Evolutionary conservation across 2,797 vertebrate genomes (phyloP).

Genomic region (Momotus momota): DNA sequence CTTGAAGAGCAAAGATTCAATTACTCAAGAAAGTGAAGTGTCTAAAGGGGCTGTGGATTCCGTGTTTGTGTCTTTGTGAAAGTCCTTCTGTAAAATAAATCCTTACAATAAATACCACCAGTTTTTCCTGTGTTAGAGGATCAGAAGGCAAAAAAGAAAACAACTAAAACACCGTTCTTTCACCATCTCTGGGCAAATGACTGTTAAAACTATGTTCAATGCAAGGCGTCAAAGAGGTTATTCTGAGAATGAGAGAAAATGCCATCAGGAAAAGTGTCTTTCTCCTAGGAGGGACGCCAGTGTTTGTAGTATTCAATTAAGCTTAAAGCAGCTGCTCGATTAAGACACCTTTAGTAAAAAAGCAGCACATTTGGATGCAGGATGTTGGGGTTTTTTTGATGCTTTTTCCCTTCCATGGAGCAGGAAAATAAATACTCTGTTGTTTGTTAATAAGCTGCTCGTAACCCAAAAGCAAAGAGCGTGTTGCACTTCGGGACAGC

Average conservation of each 20-base stretch:
- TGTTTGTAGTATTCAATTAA: not conserved
- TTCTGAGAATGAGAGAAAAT: constrained; percentile 1
- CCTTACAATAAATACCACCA: not conserved
- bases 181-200: not conserved
- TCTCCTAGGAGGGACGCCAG: not conserved
- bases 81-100: constrained; percentile 33
- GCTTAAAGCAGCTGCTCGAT: not conserved
- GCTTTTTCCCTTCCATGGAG: not conserved
- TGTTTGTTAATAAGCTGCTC: not conserved
- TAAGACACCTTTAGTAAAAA: not conserved
- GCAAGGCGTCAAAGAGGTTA: not conserved
- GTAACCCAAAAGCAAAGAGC: not conserved
- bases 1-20: constrained; percentile 19
- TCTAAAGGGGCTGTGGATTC: not conserved
- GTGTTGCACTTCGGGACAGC: too few species aligned
- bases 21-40: constrained; percentile 34
- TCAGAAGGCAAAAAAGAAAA: not conserved
- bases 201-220: not conserved
- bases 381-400: not conserved
- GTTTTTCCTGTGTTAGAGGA: not conserved
- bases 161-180: not conserved
- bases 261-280: not conserved
- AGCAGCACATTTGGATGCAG: not conserved
- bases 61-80: constrained; percentile 10
- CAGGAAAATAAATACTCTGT: not conserved